Conservation (phyloP, 2,113 vertebrate genomes). For the Ivindomyrus marchei region DNA sequence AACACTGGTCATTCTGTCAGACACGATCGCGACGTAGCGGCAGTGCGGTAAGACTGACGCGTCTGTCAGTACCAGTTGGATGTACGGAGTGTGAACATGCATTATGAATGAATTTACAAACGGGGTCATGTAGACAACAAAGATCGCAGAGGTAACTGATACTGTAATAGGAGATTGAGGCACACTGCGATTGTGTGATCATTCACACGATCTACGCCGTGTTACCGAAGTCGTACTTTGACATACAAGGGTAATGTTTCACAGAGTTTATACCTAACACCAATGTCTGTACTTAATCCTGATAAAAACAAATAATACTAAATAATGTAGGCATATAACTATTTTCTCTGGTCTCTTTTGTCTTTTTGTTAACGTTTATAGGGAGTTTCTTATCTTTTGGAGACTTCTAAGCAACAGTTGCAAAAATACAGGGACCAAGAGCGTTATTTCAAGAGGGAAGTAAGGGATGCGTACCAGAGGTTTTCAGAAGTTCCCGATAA, state of each 20-base stretch:
- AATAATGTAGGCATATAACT: background rate
- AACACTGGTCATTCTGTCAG: background rate
- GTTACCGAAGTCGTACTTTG: background rate
- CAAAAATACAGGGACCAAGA: constrained; percentile 59
- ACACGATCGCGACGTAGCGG: background rate
- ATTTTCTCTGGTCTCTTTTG: background rate
- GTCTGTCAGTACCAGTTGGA: background rate
- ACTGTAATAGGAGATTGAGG: background rate
- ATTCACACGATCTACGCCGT: background rate
- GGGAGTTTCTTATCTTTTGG: constrained; percentile 51
- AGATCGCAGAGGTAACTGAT: constrained; percentile 3
- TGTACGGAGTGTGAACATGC: constrained; percentile 3
- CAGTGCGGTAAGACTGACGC: constrained; percentile 4
- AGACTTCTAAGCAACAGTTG: constrained; percentile 48
- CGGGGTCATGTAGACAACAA: constrained; percentile 24
- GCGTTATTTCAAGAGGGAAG: constrained; percentile 63
- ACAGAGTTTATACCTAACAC: background rate
- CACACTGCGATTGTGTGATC: background rate
- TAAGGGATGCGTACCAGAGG: constrained; percentile 53
- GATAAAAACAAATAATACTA: background rate
- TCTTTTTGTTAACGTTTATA: constrained; percentile 36
- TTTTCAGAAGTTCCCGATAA: constrained; percentile 43
- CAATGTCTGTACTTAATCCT: background rate
- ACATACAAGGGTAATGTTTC: background rate
- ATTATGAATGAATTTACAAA: constrained; percentile 24